phyloP scores from a whole-genome alignment of 2,888 invertebrate genomes.

The Cybosia mesomella region DNA sequence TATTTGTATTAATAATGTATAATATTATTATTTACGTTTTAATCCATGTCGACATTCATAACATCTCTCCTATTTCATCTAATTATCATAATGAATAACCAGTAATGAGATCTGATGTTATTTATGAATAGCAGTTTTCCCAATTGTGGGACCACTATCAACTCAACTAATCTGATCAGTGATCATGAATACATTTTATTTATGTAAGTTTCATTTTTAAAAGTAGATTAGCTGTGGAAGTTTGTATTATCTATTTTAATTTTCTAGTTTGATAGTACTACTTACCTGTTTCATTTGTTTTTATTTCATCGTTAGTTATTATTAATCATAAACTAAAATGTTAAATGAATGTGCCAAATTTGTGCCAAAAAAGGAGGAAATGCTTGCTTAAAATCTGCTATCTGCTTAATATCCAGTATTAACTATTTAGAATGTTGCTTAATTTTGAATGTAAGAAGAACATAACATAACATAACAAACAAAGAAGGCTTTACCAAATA shows the following conservation, averaged over 20 bases:
- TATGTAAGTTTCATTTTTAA: background rate
- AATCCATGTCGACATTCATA: no score
- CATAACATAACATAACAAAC: no score
- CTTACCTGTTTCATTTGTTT: background rate
- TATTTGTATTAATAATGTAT: background rate
- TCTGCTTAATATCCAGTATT: background rate
- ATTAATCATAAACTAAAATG: background rate
- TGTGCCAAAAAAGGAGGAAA: constrained; percentile 14
- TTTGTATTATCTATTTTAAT: background rate
- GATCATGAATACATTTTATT: background rate
- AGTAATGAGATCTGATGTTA: background rate
- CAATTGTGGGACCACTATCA: background rate
- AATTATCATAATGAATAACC: background rate
- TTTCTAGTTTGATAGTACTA: background rate
- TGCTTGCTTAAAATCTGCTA: background rate
- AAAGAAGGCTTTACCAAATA: background rate
- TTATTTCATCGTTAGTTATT: background rate
- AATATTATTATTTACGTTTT: no score
- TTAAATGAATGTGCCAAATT: constrained; percentile 7
- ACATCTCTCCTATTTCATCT: background rate
- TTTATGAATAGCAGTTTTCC: no score
- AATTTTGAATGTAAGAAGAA: background rate
- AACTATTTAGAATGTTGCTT: background rate
- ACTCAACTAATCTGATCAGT: background rate
- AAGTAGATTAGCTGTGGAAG: background rate